A percentile compares a stretch with the other conserved stretches of the same genome.
phyloP scores from a whole-genome alignment of 2,113 vertebrate genomes.

The Myotis brandtii region DNA sequence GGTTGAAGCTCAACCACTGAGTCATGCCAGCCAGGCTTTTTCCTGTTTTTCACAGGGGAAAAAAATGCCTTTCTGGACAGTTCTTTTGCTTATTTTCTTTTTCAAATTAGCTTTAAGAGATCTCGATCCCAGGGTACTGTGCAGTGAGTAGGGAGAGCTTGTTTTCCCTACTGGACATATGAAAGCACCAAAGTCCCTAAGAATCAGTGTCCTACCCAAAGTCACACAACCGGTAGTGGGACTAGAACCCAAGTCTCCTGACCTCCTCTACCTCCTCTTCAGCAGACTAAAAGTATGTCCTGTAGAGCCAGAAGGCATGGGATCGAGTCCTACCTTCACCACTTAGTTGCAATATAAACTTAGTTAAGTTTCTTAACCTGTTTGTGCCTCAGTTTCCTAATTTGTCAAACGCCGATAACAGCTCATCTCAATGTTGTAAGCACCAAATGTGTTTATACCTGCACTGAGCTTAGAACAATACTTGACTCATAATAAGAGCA shows the following conservation, averaged over 20 bases:
- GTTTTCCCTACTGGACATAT: background rate
- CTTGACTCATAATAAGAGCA: background rate
- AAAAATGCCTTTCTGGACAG: background rate
- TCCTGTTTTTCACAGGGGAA: background rate
- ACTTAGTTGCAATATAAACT: background rate
- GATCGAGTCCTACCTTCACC: background rate
- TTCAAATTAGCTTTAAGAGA: background rate
- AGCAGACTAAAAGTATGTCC: background rate
- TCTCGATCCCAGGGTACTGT: background rate
- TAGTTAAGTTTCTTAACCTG: background rate
- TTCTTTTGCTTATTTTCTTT: background rate
- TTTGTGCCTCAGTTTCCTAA: background rate
- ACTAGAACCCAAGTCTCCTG: background rate
- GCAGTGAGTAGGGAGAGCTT: fast-evolving
- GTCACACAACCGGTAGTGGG: background rate
- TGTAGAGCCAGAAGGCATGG: background rate
- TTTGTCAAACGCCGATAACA: background rate
- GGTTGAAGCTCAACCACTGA: no score
- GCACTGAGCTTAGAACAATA: background rate
- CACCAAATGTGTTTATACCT: background rate
- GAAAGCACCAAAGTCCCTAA: background rate
- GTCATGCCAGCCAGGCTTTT: background rate
- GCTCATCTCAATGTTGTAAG: background rate
- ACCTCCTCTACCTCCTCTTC: background rate
- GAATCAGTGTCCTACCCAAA: background rate